These are phyloP conservation scores for Callipepla californica DNA, from an alignment of 2,113 vertebrate genomes.

Conservation along the genomic window DNA sequence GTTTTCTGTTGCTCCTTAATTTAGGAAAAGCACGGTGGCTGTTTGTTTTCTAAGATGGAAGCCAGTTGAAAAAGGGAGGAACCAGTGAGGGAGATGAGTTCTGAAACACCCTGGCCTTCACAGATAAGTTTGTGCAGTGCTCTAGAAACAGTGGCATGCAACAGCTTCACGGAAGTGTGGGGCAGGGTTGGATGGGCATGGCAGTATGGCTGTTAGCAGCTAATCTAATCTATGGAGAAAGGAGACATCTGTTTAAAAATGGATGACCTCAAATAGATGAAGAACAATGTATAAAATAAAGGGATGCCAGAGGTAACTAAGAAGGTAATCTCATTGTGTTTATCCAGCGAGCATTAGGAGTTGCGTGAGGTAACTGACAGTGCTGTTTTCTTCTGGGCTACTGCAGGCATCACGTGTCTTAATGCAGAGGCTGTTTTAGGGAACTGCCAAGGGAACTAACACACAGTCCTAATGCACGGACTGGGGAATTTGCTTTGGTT, in stretches of 20 bases:
- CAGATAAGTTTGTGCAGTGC: not conserved
- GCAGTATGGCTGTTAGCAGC: not conserved
- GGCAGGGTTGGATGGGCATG: not conserved
- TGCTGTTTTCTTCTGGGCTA: not conserved
- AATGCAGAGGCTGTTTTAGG: not conserved
- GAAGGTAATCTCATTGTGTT: not conserved
- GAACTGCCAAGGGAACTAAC: not conserved
- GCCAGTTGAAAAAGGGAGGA: not conserved
- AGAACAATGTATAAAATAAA: not conserved
- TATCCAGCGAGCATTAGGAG: not conserved
- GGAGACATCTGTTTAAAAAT: not conserved
- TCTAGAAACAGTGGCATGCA: not conserved
- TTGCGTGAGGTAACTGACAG: not conserved
- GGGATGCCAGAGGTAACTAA: not conserved
- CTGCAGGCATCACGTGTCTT: not conserved
- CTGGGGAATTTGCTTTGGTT: not conserved
- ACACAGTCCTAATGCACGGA: not conserved
- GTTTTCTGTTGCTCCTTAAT: not conserved
- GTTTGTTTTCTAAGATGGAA: not conserved
- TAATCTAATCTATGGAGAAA: not conserved
- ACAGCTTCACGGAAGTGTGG: not conserved
- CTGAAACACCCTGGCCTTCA: not conserved
- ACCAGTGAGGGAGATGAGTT: fast-evolving
- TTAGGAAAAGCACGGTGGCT: not conserved
- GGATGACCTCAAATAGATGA: not conserved